Evolutionary conservation across 2,888 invertebrate genomes (phyloP).

Genomic region (Achlya flavicornis): DNA sequence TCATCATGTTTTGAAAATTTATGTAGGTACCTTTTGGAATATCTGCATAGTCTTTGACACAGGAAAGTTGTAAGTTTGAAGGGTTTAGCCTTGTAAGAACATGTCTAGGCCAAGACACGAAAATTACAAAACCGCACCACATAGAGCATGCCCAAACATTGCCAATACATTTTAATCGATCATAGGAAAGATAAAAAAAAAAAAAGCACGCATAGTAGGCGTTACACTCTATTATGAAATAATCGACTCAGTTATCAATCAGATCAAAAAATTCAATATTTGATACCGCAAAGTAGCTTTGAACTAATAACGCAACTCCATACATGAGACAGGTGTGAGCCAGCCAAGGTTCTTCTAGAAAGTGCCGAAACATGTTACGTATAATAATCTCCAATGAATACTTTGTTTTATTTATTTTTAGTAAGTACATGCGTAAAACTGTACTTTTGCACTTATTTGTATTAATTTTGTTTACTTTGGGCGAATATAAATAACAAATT

Average conservation of each 20-base stretch:
- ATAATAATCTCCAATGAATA: neutral
- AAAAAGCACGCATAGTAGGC: neutral
- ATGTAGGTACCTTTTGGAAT: no score
- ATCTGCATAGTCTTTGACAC: no score
- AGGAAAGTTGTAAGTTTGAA: no score
- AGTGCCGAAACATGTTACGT: neutral
- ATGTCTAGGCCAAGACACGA: no score
- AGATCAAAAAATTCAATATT: conserved; percentile 5
- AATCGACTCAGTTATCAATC: neutral
- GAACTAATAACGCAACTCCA: neutral
- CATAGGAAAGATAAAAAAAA: neutral
- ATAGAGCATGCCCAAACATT: neutral
- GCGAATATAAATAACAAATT: no score
- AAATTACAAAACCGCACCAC: no score
- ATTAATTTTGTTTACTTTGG: no score
- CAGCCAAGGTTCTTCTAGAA: conserved; percentile 4
- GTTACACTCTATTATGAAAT: neutral
- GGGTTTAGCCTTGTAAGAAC: no score
- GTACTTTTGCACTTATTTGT: neutral
- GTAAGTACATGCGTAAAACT: neutral
- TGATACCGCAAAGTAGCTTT: conserved; percentile 1
- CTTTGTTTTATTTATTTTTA: neutral
- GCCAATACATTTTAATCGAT: neutral
- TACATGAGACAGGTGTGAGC: neutral
- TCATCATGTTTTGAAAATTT: no score